These are phyloP conservation scores for Plectrocnemia conspersa DNA, from an alignment of 1,140 invertebrate species.

Conservation along the genomic window DNA sequence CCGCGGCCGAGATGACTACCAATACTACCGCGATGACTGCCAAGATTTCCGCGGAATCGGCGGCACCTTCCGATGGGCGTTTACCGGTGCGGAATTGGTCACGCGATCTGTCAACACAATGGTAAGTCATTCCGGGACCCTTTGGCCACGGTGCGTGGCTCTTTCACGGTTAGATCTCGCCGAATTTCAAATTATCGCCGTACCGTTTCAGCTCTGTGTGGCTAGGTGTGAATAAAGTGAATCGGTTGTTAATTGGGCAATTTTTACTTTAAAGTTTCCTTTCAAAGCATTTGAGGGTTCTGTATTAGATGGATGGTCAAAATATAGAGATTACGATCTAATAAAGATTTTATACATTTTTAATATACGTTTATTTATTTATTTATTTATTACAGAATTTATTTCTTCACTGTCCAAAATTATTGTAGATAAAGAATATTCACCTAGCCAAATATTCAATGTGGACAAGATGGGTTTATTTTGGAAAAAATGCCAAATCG, in stretches of 20 bases:
- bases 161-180: slow-evolving; percentile 28
- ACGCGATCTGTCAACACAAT: slow-evolving; percentile 29
- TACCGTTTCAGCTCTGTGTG: slow-evolving; percentile 12
- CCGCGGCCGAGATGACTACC: not conserved
- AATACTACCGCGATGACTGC: not conserved
- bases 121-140: slow-evolving; percentile 21
- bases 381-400: too few relatives aligned
- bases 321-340: too few relatives aligned
- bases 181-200: slow-evolving; percentile 33
- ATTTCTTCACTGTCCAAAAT: too few relatives aligned
- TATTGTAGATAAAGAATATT: too few relatives aligned
- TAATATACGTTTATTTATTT: too few relatives aligned
- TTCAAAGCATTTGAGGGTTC: too few relatives aligned
- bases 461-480: too few relatives aligned
- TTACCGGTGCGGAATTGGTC: slow-evolving; percentile 24
- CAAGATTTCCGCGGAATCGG: not conserved
- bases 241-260: slow-evolving; percentile 28
- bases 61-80: not conserved
- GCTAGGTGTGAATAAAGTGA: slow-evolving; percentile 4
- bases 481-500: too few relatives aligned
- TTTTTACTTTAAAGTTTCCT: too few relatives aligned
- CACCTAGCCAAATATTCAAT: too few relatives aligned
- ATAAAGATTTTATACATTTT: too few relatives aligned
- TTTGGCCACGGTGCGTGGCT: slow-evolving; percentile 28
- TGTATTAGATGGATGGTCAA: too few relatives aligned